Evolutionary conservation across 1,140 invertebrate species (phyloP).

Genomic region (Euura lappo): DNA sequence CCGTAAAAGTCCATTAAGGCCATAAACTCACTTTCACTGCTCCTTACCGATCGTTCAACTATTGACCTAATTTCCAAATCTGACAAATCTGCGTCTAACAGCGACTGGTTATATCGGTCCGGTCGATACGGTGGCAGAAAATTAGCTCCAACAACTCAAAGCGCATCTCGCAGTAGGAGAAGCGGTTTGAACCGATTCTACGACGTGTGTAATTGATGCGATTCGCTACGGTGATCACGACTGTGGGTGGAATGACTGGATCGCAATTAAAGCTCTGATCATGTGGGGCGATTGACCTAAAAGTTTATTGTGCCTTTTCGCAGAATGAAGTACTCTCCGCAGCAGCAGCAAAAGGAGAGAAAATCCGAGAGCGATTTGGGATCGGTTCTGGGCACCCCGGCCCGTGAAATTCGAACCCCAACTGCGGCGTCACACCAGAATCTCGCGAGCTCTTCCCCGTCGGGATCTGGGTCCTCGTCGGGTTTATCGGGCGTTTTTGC

Average conservation of each 20-base stretch:
- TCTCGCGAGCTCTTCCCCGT: slow-evolving; percentile 24
- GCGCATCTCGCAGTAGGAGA: not conserved
- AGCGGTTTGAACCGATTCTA: no score
- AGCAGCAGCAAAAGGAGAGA: slow-evolving; percentile 51
- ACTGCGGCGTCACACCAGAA: slow-evolving; percentile 24
- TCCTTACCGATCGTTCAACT: not conserved
- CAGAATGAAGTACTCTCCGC: slow-evolving; percentile 58
- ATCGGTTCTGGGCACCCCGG: slow-evolving; percentile 44
- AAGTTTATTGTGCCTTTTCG: slow-evolving; percentile 10
- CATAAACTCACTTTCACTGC: not conserved
- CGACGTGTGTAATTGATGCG: no score
- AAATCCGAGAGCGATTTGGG: slow-evolving; percentile 54
- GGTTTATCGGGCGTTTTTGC: slow-evolving; percentile 52
- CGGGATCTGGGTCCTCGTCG: slow-evolving; percentile 22
- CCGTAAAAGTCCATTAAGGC: not conserved
- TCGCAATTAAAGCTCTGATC: no score
- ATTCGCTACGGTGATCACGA: no score
- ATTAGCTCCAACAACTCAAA: not conserved
- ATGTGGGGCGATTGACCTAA: no score
- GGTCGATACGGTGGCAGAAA: not conserved
- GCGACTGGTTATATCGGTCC: not conserved
- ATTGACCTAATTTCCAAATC: not conserved
- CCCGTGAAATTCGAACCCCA: slow-evolving; percentile 20
- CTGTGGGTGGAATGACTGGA: no score
- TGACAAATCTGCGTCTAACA: not conserved